Percentiles rank a stretch among this genome's conserved stretches.
Conservation (phyloP, 2,797 vertebrate species). For the Neostethus bicornis region DNA sequence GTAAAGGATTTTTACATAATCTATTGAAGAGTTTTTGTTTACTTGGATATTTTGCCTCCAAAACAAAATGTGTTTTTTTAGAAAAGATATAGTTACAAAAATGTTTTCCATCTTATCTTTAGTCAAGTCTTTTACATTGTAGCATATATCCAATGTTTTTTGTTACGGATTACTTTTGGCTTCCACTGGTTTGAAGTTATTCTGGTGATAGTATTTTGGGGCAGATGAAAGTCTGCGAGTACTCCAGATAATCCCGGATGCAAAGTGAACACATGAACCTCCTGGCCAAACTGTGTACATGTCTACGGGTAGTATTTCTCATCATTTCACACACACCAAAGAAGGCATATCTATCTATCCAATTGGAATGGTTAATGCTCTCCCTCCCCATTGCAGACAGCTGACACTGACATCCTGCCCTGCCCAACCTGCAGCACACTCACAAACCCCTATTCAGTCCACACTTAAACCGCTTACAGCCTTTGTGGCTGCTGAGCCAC, state of each 20-base stretch:
- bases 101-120: conserved; percentile 1
- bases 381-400: conserved; percentile 51
- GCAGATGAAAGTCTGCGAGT: background rate
- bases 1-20: background rate
- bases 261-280: conserved; percentile 23
- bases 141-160: conserved; percentile 10
- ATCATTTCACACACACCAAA: conserved; percentile 59
- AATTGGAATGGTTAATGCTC: conserved; percentile 50
- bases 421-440: conserved; percentile 34
- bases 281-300: conserved; percentile 28
- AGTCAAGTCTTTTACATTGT: conserved; percentile 10
- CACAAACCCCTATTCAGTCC: conserved; percentile 20
- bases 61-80: conserved; percentile 18
- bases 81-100: background rate
- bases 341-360: conserved; percentile 59
- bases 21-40: conserved; percentile 10
- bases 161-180: conserved; percentile 4
- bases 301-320: conserved; percentile 39
- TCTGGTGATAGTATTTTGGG: background rate
- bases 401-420: conserved; percentile 65
- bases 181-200: background rate
- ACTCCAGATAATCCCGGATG: background rate
- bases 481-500: conserved; percentile 25
- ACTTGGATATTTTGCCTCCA: background rate
- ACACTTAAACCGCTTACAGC: conserved; percentile 22